Conservation (phyloP, 2,888 invertebrate species). For the Barypeithes pellucidus region DNA sequence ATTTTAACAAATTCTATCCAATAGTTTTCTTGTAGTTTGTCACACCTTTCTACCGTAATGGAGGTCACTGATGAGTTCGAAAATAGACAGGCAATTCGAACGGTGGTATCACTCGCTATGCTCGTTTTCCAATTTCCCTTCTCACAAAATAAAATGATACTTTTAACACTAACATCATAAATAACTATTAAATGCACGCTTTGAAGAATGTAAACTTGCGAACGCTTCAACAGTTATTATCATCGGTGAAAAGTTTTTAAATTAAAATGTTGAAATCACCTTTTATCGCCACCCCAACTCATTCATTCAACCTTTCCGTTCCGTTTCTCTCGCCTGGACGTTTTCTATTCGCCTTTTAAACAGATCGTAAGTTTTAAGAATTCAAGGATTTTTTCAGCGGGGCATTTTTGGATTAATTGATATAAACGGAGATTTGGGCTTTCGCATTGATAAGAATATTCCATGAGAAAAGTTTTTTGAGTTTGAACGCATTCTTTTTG, state of each 20-base stretch:
- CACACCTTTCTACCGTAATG: no score
- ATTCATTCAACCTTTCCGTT: slow-evolving; percentile 34
- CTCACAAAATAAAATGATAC: no score
- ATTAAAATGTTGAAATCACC: slow-evolving; percentile 45
- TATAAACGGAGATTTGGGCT: neutral
- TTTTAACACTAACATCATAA: no score
- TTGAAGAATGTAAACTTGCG: slow-evolving; percentile 19
- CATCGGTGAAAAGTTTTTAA: slow-evolving; percentile 36
- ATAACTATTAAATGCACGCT: slow-evolving; percentile 15
- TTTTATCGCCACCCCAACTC: slow-evolving; percentile 34
- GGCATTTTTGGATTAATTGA: neutral
- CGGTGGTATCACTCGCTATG: no score
- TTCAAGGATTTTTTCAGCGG: neutral
- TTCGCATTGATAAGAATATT: no score
- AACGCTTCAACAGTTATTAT: slow-evolving; percentile 32
- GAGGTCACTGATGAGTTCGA: no score
- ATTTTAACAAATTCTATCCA: no score
- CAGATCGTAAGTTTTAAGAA: slow-evolving; percentile 10
- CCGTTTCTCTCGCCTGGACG: slow-evolving; percentile 21
- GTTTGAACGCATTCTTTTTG: no score
- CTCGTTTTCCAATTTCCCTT: no score
- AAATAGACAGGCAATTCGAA: no score
- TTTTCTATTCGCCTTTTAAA: slow-evolving; percentile 18
- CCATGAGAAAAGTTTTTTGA: no score
- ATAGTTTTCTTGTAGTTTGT: no score